Evolutionary conservation across 2,113 vertebrate genomes (phyloP), one percentile per base, ranked within the genome.

Genomic region (Actenoides lindsayi): DNA sequence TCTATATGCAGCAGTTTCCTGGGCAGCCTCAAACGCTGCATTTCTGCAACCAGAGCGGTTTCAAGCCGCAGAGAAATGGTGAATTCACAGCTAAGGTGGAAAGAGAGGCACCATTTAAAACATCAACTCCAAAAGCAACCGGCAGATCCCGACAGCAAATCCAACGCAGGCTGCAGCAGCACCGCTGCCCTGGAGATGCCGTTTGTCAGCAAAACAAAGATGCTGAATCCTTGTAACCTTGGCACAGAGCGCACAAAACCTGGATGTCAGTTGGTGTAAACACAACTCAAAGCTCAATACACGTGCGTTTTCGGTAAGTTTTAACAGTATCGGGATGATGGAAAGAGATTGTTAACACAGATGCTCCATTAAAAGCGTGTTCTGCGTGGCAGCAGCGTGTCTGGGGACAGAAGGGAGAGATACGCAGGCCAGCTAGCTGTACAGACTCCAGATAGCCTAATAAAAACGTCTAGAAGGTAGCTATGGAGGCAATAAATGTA

Each of bases 221-320:
- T 93, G 95, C 96, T 93, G 92, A 96, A 94, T 92, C 88, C 65
- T 84, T 94, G 65, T 57, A 92, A 90, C 82, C 63, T 88, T 74
- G 90, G 79, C 70, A 77, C 50, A 48, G 85, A 91, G 64, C 71
- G 42, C 90, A 83, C 87, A 92, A 78, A 92, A 78, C 53, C 56
- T 33, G 70, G 76, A 64, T 11, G 37, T 65, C 94, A 44, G 48
- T 1, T 35, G 44, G 68, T 60, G 83, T 87, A 75, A 95, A 91
- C 71, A 83, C 60, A 71, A 71, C 79, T 68, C 73, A 10, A 17
- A 89, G 56, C 88, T 83, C 59, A 30, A 46, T 17, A 30, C 17
- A 24, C 3, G 4, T 2, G 23, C 3, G 2, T 70, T 93, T 88
- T 50, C 57, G 85, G 56, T n/a, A 42, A 64, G 59, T 84, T 82